These are phyloP conservation scores for Whitmania pigra DNA, from an alignment of 1,140 invertebrate genomes.

Conservation along the genomic window DNA sequence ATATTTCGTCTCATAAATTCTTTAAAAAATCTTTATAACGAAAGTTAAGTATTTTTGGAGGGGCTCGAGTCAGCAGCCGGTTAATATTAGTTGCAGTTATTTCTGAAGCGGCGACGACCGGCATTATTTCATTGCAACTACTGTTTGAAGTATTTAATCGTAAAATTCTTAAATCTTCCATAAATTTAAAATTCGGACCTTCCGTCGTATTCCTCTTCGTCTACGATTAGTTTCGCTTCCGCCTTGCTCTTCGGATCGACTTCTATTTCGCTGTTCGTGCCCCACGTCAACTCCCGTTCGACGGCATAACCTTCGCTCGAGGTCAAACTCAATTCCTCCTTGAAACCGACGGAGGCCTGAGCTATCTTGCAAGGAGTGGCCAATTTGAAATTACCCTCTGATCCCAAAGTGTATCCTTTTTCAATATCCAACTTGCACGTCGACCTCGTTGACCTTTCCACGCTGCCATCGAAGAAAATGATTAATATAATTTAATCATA, in stretches of 20 bases:
- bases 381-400: constrained; percentile 36
- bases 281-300: constrained; percentile 36
- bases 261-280: constrained; percentile 30
- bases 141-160: no score
- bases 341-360: constrained; percentile 39
- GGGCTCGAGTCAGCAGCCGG: no score
- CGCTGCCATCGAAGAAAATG: no score
- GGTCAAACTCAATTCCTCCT: constrained; percentile 28
- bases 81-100: no score
- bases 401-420: constrained; percentile 31
- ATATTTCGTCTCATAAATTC: no score
- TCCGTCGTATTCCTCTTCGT: constrained; percentile 34
- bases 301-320: constrained; percentile 33
- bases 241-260: constrained; percentile 26
- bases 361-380: constrained; percentile 38
- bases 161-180: no score
- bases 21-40: no score
- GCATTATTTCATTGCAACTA: no score
- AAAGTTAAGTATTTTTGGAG: no score
- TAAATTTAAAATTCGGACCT: neutral
- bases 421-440: constrained; percentile 32
- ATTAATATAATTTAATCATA: no score
- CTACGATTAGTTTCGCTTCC: constrained; percentile 36
- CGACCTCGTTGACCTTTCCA: constrained; percentile 29
- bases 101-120: no score